Evolutionary conservation across 2,113 vertebrate species (phyloP).

Genomic region (Equus quagga): DNA sequence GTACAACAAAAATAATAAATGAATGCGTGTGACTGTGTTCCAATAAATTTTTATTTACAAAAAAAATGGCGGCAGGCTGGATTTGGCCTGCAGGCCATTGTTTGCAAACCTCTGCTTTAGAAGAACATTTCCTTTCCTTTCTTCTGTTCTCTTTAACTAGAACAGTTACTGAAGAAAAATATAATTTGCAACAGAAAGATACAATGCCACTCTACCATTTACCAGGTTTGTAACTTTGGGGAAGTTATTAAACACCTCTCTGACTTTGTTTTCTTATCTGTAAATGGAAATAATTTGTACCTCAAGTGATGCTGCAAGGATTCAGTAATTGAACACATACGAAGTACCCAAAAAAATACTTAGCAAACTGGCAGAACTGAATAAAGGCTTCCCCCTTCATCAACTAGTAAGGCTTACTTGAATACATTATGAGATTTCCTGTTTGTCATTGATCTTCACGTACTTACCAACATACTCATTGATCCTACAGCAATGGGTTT

Average conservation of each 20-base stretch:
- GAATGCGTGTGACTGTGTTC: neutral
- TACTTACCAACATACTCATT: conserved; percentile 96
- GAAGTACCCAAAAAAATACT: neutral
- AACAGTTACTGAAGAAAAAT: conserved; percentile 22
- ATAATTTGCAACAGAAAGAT: conserved; percentile 1
- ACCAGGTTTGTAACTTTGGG: neutral
- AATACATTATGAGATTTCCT: neutral
- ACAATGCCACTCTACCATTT: neutral
- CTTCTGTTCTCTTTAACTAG: conserved; percentile 3
- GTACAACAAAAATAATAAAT: conserved; percentile 34
- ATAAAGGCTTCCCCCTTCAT: neutral
- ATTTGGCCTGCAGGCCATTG: neutral
- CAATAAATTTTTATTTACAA: conserved; percentile 45
- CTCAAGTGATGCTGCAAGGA: neutral
- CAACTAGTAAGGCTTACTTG: neutral
- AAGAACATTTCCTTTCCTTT: conserved; percentile 5
- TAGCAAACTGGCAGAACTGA: neutral
- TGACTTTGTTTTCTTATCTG: neutral
- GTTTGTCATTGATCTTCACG: neutral
- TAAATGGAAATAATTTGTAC: conserved; percentile 39
- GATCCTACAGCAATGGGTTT: conserved; percentile 97
- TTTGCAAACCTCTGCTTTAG: conserved; percentile 18
- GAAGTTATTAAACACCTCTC: conserved; percentile 15
- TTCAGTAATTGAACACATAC: neutral
- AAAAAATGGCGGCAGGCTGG: neutral